Conservation (phyloP, 92 coral and sea anemone species). For the Metridium senile region DNA sequence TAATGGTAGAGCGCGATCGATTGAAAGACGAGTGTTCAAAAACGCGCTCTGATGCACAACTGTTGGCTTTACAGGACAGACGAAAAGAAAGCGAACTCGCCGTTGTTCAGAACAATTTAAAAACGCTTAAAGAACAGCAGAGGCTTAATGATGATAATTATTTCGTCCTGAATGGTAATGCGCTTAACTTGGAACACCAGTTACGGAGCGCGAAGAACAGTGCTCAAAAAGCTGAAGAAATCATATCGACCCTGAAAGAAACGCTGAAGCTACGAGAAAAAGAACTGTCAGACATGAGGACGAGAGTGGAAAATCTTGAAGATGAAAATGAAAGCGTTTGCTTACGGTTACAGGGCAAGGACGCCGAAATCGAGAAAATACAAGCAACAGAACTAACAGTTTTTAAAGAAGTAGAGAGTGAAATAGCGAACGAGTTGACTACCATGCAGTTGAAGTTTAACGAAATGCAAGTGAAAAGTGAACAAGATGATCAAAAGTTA, state of each 20-base stretch:
- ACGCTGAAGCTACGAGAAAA: slow-evolving; percentile 54
- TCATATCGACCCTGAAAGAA: slow-evolving; percentile 40
- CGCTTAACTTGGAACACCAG: slow-evolving; percentile 36
- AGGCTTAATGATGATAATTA: slow-evolving; percentile 45
- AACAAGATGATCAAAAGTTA: slow-evolving; percentile 48
- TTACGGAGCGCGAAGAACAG: slow-evolving; percentile 45
- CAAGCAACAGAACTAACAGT: slow-evolving; percentile 2
- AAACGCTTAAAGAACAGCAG: slow-evolving; percentile 37
- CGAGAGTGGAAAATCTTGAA: slow-evolving; percentile 37
- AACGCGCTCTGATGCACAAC: slow-evolving; percentile 48
- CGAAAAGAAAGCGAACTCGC: slow-evolving; percentile 67
- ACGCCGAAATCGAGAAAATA: slow-evolving; percentile 13
- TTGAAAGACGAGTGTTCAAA: slow-evolving; percentile 41
- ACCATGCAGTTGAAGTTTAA: slow-evolving; percentile 18
- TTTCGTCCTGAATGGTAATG: slow-evolving; percentile 33
- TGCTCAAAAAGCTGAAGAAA: slow-evolving; percentile 37
- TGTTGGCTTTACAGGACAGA: slow-evolving; percentile 46
- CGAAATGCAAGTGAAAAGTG: slow-evolving; percentile 39
- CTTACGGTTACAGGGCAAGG: background rate
- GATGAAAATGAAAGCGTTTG: slow-evolving; percentile 23
- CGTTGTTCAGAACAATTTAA: slow-evolving; percentile 38
- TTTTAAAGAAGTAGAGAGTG: slow-evolving; percentile 25
- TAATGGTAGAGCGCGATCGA: slow-evolving; percentile 63
- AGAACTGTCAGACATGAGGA: slow-evolving; percentile 43
- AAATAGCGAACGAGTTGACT: slow-evolving; percentile 40